phyloP scores from a whole-genome alignment of 2,797 vertebrate species.

The Heliangelus exortis region DNA sequence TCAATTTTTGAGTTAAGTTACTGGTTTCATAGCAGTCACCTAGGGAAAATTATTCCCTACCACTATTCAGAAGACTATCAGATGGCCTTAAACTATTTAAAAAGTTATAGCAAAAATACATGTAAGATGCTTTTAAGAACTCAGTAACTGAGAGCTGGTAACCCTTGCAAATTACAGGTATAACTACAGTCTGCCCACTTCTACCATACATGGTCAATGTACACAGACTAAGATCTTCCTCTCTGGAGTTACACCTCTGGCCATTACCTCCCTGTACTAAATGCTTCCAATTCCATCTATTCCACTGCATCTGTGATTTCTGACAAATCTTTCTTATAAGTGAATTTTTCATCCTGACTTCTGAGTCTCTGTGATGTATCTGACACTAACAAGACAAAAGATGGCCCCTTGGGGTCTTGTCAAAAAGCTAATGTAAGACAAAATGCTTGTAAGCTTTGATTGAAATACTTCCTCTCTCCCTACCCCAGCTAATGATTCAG shows the following conservation, averaged over 20 bases:
- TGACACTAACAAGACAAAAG: slow-evolving; percentile 67
- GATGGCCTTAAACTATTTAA: neutral
- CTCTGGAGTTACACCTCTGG: neutral
- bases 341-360: slow-evolving; percentile 51
- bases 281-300: neutral
- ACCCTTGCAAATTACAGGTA: neutral
- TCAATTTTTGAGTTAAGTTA: neutral
- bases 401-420: slow-evolving; percentile 64
- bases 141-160: neutral
- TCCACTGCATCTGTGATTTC: neutral
- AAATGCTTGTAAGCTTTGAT: slow-evolving; percentile 68
- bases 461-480: slow-evolving; percentile 63
- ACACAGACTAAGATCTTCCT: neutral
- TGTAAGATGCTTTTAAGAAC: neutral
- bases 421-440: slow-evolving; percentile 60
- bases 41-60: neutral
- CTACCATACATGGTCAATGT: neutral
- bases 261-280: neutral
- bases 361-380: slow-evolving; percentile 54
- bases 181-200: neutral
- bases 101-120: neutral
- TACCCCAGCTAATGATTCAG: slow-evolving; percentile 78
- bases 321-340: neutral
- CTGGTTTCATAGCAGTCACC: neutral
- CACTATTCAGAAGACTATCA: neutral